Base-by-base conservation (phyloP, 1,140 invertebrate species). In the Subanguina moxae region DNA sequence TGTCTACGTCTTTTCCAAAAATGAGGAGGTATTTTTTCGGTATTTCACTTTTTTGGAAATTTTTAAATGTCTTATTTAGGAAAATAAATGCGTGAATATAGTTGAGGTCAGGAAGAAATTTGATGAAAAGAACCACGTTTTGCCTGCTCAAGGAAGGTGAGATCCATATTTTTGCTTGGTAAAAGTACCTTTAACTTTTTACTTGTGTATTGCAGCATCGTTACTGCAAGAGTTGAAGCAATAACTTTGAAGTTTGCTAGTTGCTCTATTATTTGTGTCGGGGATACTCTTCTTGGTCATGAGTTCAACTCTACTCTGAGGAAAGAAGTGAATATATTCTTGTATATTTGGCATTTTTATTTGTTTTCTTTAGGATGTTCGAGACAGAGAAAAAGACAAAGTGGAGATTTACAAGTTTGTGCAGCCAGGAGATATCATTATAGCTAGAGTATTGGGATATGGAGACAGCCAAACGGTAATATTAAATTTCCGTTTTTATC, bases 201-300 rank as follows among this genome's bases (percentile, higher is more conserved):
- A 66, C 25, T 73, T 68, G 45, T 63, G 11, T 72, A 38, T 38
- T 38, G 3, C 58, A 61, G 58, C 28, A 61, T 61, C 1, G 58
- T 61, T 13, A 61, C 58, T 7, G 58, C 58, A 43, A 19, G 58
- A 68, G 76, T 76, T 0, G 67, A 73, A 19, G n/a, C 46, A 19
- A 56, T 76, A 8, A 67, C 67, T 0, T 46, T 69, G 17, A 64
- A 65, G 32, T 76, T 65, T 46, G 75, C 75, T 7, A 78, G 74
- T 27, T 77, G 75, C 42, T 75, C 75, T 15, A 77, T 77, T 38
- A 64, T 77, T n/a, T 77, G 77, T 46, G 71, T 77, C 23, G 77
- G 62, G 27, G 63, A 77, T 28, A 78, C 68, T 17, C 38, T 75
- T 19, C 57, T 77, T 19, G 23, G 25, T 5, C 56, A 74, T 61